Conservation (phyloP, 2,113 vertebrate species). For the Platycercus adscitus region DNA sequence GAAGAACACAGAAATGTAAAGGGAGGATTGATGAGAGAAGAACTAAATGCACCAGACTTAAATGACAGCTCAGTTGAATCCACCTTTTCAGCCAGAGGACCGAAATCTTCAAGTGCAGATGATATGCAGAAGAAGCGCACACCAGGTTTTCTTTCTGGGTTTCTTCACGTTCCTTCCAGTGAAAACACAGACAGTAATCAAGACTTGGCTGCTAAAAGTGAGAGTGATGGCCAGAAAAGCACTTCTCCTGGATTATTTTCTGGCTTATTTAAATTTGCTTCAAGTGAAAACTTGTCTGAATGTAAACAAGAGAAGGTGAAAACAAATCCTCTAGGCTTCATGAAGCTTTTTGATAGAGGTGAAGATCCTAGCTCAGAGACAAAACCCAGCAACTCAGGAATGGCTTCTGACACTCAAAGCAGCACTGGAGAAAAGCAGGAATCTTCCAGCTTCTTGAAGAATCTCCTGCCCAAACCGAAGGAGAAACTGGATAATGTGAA, state of each 20-base stretch:
- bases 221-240: slow-evolving; percentile 40
- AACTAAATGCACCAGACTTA: not conserved
- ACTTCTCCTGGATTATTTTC: slow-evolving; percentile 68
- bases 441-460: slow-evolving; percentile 50
- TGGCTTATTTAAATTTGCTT: slow-evolving; percentile 70
- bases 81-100: not conserved
- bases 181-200: slow-evolving; percentile 67
- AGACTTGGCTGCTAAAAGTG: slow-evolving; percentile 42
- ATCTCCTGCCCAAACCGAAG: slow-evolving; percentile 50
- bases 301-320: slow-evolving; percentile 61
- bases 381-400: not conserved
- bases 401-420: slow-evolving; percentile 19
- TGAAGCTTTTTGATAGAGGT: slow-evolving; percentile 58
- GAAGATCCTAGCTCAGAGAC: slow-evolving; percentile 2
- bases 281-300: slow-evolving; percentile 66
- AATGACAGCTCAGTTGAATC: not conserved
- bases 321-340: slow-evolving; percentile 40
- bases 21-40: not conserved
- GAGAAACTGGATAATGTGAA: slow-evolving; percentile 49
- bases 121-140: not conserved
- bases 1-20: not conserved
- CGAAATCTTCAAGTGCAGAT: slow-evolving; percentile 10
- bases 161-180: slow-evolving; percentile 72
- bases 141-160: slow-evolving; percentile 77
- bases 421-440: slow-evolving; percentile 49